Base-by-base conservation (phyloP, 2,113 vertebrate genomes). In the Pardalotus punctatus region DNA sequence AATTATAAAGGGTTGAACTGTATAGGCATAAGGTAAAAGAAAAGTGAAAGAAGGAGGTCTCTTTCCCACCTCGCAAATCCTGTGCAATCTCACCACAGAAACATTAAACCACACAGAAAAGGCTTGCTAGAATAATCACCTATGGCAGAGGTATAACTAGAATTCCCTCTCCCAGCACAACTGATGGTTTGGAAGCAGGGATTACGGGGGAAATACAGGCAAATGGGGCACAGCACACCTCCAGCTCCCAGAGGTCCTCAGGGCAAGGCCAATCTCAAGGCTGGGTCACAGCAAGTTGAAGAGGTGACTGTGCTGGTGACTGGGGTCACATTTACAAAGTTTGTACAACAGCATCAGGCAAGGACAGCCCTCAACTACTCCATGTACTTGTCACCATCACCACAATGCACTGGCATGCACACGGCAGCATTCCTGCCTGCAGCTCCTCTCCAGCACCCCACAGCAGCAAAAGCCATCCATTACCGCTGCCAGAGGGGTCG, bases 401-500 rank as follows among this genome's bases (percentile, higher is more conserved):
- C n/a, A n/a, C n/a, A n/a, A n/a, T n/a, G n/a, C n/a, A n/a, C n/a
- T n/a, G n/a, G n/a, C n/a, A n/a, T n/a, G n/a, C n/a, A n/a, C n/a
- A n/a, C n/a, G n/a, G n/a, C n/a, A n/a, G n/a, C n/a, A n/a, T n/a
- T n/a, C n/a, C n/a, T n/a, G n/a, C n/a, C n/a, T n/a, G n/a, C n/a
- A n/a, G n/a, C n/a, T n/a, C n/a, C n/a, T n/a, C n/a, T n/a, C n/a
- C n/a, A n/a, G n/a, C n/a, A n/a, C n/a, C n/a, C n/a, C n/a, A n/a
- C n/a, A n/a, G n/a, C n/a, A n/a, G n/a, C n/a, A n/a, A n/a, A n/a
- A n/a, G n/a, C n/a, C n/a, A n/a, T n/a, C n/a, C n/a, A n/a, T 97
- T 98, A 99, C 99, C 99, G 3, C 98, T 98, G 96, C 99, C 99
- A 14, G 95, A 96, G 40, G 99, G 98, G 88, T 99, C 99, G 5